These are phyloP conservation scores for Brassicogethes aeneus DNA, from an alignment of 2,888 invertebrate species.

Conservation along the genomic window DNA sequence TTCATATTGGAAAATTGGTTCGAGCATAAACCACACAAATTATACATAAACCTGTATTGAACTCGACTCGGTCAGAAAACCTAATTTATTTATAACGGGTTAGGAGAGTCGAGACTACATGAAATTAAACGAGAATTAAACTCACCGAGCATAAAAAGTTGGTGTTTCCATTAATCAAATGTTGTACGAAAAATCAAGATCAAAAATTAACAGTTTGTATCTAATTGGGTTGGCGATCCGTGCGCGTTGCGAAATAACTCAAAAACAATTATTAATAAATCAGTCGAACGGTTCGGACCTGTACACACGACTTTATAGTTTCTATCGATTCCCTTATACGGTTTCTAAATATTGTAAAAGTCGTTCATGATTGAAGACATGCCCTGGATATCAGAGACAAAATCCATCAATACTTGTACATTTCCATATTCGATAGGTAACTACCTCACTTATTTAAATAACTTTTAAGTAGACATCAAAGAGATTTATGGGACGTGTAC, in stretches of 20 bases:
- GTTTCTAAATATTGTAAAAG: conserved; percentile 16
- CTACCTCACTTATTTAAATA: not conserved
- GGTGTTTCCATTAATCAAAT: too few species aligned
- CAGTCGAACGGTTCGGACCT: conserved; percentile 13
- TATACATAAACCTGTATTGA: too few species aligned
- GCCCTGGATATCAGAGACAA: conserved; percentile 13
- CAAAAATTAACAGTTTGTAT: too few species aligned
- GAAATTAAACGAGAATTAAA: too few species aligned
- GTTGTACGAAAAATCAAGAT: too few species aligned
- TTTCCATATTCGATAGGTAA: not conserved
- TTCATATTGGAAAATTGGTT: not conserved
- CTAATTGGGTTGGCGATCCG: not conserved
- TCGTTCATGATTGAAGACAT: conserved; percentile 16
- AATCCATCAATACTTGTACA: conserved; percentile 16
- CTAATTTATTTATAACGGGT: too few species aligned
- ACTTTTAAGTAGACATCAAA: conserved; percentile 1
- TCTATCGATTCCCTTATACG: conserved; percentile 18
- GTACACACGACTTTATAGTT: conserved; percentile 11
- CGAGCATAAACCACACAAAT: not conserved
- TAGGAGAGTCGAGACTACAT: too few species aligned
- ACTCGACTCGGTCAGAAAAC: too few species aligned
- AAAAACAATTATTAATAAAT: conserved; percentile 21
- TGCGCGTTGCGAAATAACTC: conserved; percentile 17
- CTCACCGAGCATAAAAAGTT: too few species aligned
- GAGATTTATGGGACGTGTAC: conserved; percentile 2